Percentiles rank a stretch among this genome's conserved stretches.
phyloP scores from a whole-genome alignment of 2,888 invertebrate genomes.

The Tetragonula carbonaria region DNA sequence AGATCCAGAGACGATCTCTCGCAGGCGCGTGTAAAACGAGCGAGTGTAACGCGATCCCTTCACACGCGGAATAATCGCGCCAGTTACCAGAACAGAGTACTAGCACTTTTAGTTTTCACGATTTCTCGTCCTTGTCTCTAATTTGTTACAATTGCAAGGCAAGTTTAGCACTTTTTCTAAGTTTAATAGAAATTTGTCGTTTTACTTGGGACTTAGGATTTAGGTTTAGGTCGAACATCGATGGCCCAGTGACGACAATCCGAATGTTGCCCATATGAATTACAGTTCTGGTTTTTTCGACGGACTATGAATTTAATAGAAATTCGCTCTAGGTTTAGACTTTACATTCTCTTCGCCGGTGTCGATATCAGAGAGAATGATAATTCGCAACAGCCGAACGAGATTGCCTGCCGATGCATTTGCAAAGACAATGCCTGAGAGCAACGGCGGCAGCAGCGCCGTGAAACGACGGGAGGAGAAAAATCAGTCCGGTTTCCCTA shows the following conservation, averaged over 20 bases:
- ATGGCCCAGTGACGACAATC: no score
- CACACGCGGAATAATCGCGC: not conserved
- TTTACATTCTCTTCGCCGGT: no score
- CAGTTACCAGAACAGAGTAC: not conserved
- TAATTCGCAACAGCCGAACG: not conserved
- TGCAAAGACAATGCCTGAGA: slow-evolving; percentile 1
- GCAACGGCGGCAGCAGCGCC: slow-evolving; percentile 7
- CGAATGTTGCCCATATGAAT: no score
- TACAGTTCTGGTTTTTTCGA: no score
- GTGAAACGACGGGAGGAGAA: slow-evolving; percentile 3
- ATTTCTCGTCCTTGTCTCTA: not conserved
- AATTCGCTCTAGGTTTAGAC: no score
- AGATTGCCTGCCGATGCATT: not conserved
- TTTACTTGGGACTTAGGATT: no score
- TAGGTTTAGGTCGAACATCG: no score
- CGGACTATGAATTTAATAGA: no score
- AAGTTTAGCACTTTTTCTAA: no score
- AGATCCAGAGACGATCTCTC: slow-evolving; percentile 14
- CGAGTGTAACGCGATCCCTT: slow-evolving; percentile 33
- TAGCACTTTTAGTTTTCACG: not conserved
- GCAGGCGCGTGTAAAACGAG: slow-evolving; percentile 14
- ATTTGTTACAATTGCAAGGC: not conserved
- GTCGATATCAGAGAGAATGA: not conserved
- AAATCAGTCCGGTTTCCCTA: slow-evolving; percentile 35
- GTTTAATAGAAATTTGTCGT: no score